These are phyloP conservation scores for Gymnorhina tibicen DNA, from an alignment of 2,113 vertebrate species.

Conservation along the genomic window DNA sequence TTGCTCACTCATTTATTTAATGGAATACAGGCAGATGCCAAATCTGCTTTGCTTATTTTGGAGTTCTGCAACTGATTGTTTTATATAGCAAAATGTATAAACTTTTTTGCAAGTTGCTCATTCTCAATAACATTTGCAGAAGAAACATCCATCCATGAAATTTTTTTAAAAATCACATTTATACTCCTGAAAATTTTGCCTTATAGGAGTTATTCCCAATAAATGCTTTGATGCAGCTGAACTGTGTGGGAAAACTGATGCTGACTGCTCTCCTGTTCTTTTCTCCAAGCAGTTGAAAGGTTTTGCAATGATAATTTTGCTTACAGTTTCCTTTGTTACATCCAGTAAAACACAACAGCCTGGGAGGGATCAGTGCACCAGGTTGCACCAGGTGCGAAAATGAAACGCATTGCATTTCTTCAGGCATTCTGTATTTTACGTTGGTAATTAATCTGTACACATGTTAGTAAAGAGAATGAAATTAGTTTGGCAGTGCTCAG, in stretches of 20 bases:
- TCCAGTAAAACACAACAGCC: not conserved
- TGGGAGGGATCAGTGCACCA: not conserved
- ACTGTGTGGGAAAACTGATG: not conserved
- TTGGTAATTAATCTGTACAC: constrained; percentile 33
- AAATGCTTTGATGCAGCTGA: not conserved
- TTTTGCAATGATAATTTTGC: constrained; percentile 33
- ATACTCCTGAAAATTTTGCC: not conserved
- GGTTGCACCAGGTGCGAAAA: constrained; percentile 4
- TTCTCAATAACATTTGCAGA: not conserved
- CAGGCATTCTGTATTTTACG: constrained; percentile 21
- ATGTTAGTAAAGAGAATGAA: not conserved
- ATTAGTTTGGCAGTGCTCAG: not conserved
- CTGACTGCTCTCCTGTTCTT: not conserved
- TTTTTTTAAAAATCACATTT: not conserved
- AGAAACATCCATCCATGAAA: not conserved
- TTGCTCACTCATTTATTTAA: constrained; percentile 26
- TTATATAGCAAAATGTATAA: not conserved
- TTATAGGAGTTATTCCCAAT: not conserved
- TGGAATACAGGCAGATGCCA: not conserved
- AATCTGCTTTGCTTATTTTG: not conserved
- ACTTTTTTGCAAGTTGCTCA: not conserved
- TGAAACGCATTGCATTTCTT: not conserved
- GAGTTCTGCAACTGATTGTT: not conserved
- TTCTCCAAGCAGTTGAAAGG: not conserved
- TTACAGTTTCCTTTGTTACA: not conserved